Evolutionary conservation across 2,113 vertebrate genomes (phyloP).

Genomic region (Lathamus discolor): DNA sequence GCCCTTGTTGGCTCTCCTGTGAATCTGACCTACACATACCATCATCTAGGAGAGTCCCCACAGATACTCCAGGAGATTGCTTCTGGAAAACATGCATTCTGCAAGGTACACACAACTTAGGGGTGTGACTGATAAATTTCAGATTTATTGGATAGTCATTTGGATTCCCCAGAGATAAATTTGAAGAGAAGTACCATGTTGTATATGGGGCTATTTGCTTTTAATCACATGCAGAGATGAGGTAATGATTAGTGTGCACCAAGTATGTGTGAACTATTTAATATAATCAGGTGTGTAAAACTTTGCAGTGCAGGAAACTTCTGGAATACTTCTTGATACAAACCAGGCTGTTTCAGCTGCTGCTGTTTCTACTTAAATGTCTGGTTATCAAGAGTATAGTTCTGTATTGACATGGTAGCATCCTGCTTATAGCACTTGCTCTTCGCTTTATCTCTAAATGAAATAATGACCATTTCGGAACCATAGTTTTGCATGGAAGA

Average conservation of each 20-base stretch:
- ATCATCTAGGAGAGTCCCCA: constrained; percentile 92
- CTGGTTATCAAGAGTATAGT: not conserved
- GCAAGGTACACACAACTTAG: constrained; percentile 75
- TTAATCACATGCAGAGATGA: not conserved
- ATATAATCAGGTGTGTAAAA: not conserved
- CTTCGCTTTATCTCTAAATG: not conserved
- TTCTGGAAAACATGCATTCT: constrained; percentile 87
- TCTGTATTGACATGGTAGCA: not conserved
- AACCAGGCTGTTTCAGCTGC: not conserved
- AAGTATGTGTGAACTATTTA: not conserved
- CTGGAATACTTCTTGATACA: not conserved
- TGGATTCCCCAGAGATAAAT: not conserved
- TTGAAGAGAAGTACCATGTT: not conserved
- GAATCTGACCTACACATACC: constrained; percentile 90
- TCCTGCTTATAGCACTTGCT: not conserved
- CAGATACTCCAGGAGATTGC: constrained; percentile 87
- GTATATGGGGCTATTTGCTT: not conserved
- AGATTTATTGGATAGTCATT: not conserved
- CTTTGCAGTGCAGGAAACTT: not conserved
- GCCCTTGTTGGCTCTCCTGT: constrained; percentile 87
- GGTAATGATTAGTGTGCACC: not conserved
- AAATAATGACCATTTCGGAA: not conserved
- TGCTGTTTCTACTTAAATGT: not conserved
- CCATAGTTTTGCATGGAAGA: not conserved
- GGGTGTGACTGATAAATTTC: not conserved